Conservation (phyloP, 1,140 invertebrate genomes). For the Spodoptera litura region DNA sequence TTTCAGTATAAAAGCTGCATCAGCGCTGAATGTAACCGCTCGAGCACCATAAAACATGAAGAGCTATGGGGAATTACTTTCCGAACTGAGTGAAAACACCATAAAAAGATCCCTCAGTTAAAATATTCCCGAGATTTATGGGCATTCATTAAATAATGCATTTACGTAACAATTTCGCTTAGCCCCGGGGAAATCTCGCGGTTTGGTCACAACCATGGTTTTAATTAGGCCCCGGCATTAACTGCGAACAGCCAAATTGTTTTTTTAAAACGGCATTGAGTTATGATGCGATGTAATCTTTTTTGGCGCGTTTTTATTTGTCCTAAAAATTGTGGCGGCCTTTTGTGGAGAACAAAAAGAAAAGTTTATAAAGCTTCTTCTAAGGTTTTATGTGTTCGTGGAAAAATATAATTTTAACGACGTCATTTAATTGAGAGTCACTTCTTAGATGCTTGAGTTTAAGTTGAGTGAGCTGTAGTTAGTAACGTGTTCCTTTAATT, state of each 20-base stretch:
- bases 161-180: slow-evolving; percentile 28
- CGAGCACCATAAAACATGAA: slow-evolving; percentile 39
- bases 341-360: neutral
- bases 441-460: too few species aligned
- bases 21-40: slow-evolving; percentile 12
- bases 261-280: slow-evolving; percentile 32
- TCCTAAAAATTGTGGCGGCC: neutral
- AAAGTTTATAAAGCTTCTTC: neutral
- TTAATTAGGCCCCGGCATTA: slow-evolving; percentile 36
- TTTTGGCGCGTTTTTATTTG: neutral
- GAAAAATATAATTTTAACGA: too few species aligned
- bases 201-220: slow-evolving; percentile 33
- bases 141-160: slow-evolving; percentile 40
- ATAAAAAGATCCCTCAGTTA: slow-evolving; percentile 42
- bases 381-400: neutral
- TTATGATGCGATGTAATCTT: slow-evolving; percentile 15
- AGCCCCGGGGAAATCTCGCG: slow-evolving; percentile 42
- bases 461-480: too few species aligned
- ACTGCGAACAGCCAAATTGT: slow-evolving; percentile 4
- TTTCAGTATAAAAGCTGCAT: slow-evolving; percentile 18
- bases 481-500: too few species aligned
- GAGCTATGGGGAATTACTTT: slow-evolving; percentile 37
- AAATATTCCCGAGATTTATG: slow-evolving; percentile 36
- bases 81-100: slow-evolving; percentile 39
- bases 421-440: too few species aligned